Conservation (phyloP, 2,888 invertebrate genomes). For the Drosophila paracracens region DNA sequence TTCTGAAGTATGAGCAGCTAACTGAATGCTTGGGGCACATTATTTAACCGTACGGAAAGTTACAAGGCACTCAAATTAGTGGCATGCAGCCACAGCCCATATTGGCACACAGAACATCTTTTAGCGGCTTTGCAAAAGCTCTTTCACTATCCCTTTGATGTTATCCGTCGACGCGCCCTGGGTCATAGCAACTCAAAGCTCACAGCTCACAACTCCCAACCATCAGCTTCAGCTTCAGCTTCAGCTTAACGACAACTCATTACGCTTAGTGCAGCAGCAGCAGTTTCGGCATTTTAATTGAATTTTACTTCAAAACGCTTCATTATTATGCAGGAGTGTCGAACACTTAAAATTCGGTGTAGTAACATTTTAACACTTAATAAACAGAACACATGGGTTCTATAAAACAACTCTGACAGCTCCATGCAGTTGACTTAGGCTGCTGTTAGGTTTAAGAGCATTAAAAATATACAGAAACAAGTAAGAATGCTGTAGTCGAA, state of each 20-base stretch:
- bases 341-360: conserved; percentile 24
- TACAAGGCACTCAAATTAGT: conserved; percentile 69
- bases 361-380: not conserved
- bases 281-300: conserved; percentile 40
- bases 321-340: conserved; percentile 37
- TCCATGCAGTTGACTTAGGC: not conserved
- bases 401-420: not conserved
- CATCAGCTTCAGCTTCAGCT: not conserved
- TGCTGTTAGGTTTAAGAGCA: not conserved
- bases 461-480: not conserved
- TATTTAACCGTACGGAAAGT: conserved; percentile 47
- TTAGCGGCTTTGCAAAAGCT: conserved; percentile 48
- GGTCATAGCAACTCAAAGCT: conserved; percentile 16
- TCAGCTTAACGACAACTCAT: conserved; percentile 54
- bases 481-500: not conserved
- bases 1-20: conserved; percentile 62
- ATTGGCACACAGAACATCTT: conserved; percentile 15
- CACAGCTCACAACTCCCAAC: conserved; percentile 3
- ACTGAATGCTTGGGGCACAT: conserved; percentile 43
- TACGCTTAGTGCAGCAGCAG: conserved; percentile 50
- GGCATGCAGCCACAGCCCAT: conserved; percentile 34
- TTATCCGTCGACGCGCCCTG: conserved; percentile 41
- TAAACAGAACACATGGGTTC: not conserved
- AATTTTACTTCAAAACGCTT: conserved; percentile 56
- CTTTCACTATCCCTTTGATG: conserved; percentile 73